Evolutionary conservation across 2,797 vertebrate genomes (phyloP), one percentile per base, ranked within the genome.

Genomic region (Artibeus jamaicensis): DNA sequence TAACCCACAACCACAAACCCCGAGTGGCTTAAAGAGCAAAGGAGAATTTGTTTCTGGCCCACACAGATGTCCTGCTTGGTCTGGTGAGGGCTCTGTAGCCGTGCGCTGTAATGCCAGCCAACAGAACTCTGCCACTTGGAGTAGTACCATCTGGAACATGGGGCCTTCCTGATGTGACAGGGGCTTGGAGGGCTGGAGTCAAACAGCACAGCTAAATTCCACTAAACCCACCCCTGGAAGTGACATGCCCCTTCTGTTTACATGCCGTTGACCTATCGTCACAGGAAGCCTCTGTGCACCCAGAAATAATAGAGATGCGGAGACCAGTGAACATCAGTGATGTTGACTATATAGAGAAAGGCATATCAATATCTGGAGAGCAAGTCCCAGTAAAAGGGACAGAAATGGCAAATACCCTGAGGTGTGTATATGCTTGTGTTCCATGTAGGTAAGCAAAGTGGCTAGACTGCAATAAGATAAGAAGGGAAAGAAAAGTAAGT

Each of bases 61-160:
- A 22, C 26, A 2, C 0, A 14, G 2, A 37, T 29, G n/a, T 46
- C 18, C 5, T 21, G 1, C 42, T 26, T 68, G 48, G 11, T 2
- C 22, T 55, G 15, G 21, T 74, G 42, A 92, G 57, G 22, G 1
- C 29, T 73, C 34, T 59, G 32, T 10, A 67, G 26, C 21, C 18
- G 0, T 71, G 6, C 9, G 6, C 9, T 32, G 15, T 42, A 34
- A 34, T 55, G 9, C 32, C 6, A 70, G 21, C 37, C 37, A 18
- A 22, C 9, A 1, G 1, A 14, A 19, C 24, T 70, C 9, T 0
- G 4, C 37, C 12, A 5, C 39, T 53, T 71, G 8, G 8, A 70
- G n/a, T 14, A 46, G 19, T 8, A 2, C 15, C 59, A 48, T 24
- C 22, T n/a, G 26, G 3, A 89, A 53, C 32, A 9, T 0, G 34